A percentile compares a stretch with the other conserved stretches of the same genome.
Conservation (phyloP, 1,140 invertebrate genomes). For the Whitmania pigra region DNA sequence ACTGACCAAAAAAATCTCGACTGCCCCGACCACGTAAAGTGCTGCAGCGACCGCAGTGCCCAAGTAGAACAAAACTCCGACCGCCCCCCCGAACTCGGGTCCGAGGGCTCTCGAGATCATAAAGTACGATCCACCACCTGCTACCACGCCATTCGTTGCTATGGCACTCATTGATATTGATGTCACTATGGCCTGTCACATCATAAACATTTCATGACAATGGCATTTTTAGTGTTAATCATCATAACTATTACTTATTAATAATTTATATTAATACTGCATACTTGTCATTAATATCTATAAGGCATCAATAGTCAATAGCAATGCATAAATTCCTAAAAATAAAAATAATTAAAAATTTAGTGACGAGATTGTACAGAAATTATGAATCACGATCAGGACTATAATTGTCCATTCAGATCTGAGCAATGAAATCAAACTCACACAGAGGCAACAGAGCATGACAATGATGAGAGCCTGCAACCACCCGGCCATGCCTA, state of each 20-base stretch:
- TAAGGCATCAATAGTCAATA: neutral
- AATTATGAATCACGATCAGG: too few relatives aligned
- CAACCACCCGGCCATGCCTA: constrained; percentile 87
- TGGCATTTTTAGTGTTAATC: too few relatives aligned
- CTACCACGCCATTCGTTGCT: constrained; percentile 96
- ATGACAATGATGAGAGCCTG: constrained; percentile 88
- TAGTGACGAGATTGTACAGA: too few relatives aligned
- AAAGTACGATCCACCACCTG: constrained; percentile 95
- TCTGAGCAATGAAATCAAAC: neutral
- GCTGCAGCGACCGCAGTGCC: constrained; percentile 92
- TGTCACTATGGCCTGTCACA: constrained; percentile 78
- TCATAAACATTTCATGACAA: neutral
- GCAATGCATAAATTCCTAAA: neutral
- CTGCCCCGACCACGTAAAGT: constrained; percentile 88
- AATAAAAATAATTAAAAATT: neutral
- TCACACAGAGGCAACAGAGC: constrained; percentile 64
- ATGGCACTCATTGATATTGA: constrained; percentile 98
- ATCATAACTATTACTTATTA: too few relatives aligned
- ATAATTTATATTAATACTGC: neutral
- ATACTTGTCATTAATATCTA: neutral
- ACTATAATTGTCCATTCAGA: neutral
- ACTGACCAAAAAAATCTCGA: constrained; percentile 90
- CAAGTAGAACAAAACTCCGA: constrained; percentile 94
- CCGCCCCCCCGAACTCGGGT: constrained; percentile 94
- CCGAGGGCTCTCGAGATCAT: constrained; percentile 97